phyloP scores from a whole-genome alignment of 92 coral and sea anemone genomes.

The Porites rus region DNA sequence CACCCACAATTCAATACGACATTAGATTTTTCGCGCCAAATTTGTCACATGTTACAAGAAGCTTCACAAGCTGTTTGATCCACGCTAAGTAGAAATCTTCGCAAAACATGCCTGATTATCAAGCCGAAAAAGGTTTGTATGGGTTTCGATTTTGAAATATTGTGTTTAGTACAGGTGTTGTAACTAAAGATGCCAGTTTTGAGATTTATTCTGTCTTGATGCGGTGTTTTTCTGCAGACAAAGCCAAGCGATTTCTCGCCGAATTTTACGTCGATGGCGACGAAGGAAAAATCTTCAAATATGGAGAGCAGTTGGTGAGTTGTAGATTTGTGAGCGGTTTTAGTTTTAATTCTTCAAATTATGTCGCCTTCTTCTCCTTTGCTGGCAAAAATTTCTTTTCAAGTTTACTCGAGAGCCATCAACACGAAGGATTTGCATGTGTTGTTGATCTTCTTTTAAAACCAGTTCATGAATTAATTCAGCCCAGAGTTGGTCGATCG shows the following conservation, averaged over 20 bases:
- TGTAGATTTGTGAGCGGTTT: not conserved
- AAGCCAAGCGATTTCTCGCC: conserved; percentile 95
- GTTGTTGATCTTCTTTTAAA: not conserved
- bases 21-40: conserved; percentile 95
- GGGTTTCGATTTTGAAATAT: not conserved
- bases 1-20: conserved; percentile 70
- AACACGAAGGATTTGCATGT: not conserved
- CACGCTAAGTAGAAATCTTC: not conserved
- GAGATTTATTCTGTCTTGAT: not conserved
- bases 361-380: not conserved
- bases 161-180: not conserved
- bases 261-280: conserved; percentile 93
- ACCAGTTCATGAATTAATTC: not conserved
- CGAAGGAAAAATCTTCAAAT: conserved; percentile 90
- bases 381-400: not conserved
- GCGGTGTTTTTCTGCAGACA: conserved; percentile 65
- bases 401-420: too few species aligned
- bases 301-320: conserved; percentile 96
- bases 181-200: not conserved
- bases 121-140: conserved; percentile 81
- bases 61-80: too few species aligned
- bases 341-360: not conserved
- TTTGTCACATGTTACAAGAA: conserved; percentile 90
- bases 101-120: conserved; percentile 86
- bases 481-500: too few species aligned